Conservation (phyloP, 2,888 invertebrate species). For the Nycteola revayana region DNA sequence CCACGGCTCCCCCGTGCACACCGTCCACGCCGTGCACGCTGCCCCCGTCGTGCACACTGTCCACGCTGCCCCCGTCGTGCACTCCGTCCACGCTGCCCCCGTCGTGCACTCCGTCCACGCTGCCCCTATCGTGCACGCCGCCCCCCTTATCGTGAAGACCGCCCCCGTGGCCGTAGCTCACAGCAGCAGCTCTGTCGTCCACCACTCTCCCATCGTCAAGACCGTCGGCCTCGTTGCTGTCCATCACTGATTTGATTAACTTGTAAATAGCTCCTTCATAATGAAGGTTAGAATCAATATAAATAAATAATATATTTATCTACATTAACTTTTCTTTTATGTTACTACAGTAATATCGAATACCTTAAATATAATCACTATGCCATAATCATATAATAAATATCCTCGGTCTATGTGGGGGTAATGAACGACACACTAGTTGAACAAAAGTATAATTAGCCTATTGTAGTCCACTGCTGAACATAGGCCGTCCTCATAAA, state of each 20-base stretch:
- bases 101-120: slow-evolving; percentile 49
- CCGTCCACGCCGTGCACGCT: slow-evolving; percentile 51
- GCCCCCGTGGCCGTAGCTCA: slow-evolving; percentile 59
- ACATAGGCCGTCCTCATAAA: no score
- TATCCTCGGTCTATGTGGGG: no score
- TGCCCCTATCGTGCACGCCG: slow-evolving; percentile 44
- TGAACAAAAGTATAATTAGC: no score
- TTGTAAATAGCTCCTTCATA: slow-evolving; percentile 6
- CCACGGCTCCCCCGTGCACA: slow-evolving; percentile 58
- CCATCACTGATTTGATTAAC: slow-evolving; percentile 46
- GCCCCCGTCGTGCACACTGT: slow-evolving; percentile 41
- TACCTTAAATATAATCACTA: no score
- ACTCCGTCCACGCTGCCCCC: slow-evolving; percentile 50
- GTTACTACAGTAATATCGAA: no score
- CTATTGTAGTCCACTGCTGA: no score
- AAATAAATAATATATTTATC: slow-evolving; percentile 20
- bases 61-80: slow-evolving; percentile 49
- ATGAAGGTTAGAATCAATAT: slow-evolving; percentile 12
- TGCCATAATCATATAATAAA: no score
- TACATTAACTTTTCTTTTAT: no score
- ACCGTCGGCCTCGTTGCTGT: slow-evolving; percentile 60
- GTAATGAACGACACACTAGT: no score
- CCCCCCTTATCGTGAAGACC: slow-evolving; percentile 54
- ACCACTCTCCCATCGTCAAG: slow-evolving; percentile 59
- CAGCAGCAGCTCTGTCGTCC: slow-evolving; percentile 66